Conservation (phyloP, 2,888 invertebrate species). For the Pherbina coryleti region DNA sequence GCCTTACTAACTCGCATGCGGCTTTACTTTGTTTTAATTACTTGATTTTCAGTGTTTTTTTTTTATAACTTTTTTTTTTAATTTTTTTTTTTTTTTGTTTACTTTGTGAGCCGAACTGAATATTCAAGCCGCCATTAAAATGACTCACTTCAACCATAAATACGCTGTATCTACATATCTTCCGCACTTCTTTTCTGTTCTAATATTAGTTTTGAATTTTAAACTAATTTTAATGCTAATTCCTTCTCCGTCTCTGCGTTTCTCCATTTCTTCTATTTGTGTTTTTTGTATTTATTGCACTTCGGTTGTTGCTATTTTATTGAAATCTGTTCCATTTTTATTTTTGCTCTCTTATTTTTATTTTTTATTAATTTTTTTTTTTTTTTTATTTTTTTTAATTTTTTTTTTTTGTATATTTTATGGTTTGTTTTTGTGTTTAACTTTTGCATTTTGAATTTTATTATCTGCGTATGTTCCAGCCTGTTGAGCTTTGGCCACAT, state of each 20-base stretch:
- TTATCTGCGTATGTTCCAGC: background rate
- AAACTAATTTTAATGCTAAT: background rate
- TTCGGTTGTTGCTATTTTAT: too few relatives aligned
- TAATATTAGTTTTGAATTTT: background rate
- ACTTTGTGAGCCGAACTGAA: slow-evolving; percentile 20
- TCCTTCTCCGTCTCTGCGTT: too few relatives aligned
- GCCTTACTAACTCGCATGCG: too few relatives aligned
- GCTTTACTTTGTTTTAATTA: too few relatives aligned
- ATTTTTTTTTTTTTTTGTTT: slow-evolving; percentile 19
- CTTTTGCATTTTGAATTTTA: background rate
- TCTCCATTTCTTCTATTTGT: background rate
- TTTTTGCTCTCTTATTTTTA: background rate
- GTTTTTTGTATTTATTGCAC: background rate
- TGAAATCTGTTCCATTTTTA: background rate
- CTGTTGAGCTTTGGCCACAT: too few relatives aligned
- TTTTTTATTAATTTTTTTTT: background rate
- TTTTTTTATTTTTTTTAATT: background rate
- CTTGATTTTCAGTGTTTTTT: background rate
- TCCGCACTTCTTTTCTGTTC: background rate
- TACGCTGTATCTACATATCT: background rate
- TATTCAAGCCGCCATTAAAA: slow-evolving; percentile 3
- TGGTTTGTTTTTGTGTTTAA: background rate
- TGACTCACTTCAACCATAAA: slow-evolving; percentile 5
- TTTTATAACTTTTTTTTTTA: background rate
- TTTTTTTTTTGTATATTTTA: background rate